phyloP scores from a whole-genome alignment of 2,113 vertebrate species.

The Channa maculata region DNA sequence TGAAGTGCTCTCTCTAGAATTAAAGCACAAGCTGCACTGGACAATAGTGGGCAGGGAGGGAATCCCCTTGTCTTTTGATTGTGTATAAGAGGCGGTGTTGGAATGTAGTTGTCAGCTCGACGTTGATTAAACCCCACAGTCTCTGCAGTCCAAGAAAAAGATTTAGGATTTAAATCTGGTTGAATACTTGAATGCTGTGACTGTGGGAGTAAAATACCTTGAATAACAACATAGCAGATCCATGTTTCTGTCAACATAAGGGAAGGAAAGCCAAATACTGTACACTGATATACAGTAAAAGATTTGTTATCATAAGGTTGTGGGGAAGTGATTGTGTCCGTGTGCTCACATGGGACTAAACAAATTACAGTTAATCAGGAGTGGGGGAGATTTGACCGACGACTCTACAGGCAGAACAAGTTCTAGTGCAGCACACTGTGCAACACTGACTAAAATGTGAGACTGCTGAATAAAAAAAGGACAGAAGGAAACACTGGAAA shows the following conservation, averaged over 20 bases:
- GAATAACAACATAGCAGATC: constrained; percentile 15
- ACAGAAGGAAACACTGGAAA: too few species aligned
- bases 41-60: constrained; percentile 59
- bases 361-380: constrained; percentile 15
- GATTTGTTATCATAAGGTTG: constrained; percentile 8
- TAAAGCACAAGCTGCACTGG: constrained; percentile 47
- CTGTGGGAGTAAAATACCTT: constrained; percentile 14
- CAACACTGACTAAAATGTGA: not conserved
- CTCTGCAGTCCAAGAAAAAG: constrained; percentile 46
- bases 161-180: constrained; percentile 46
- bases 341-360: constrained; percentile 6
- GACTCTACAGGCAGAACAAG: too few species aligned
- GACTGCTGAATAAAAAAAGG: too few species aligned
- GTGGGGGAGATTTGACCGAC: not conserved
- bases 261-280: constrained; percentile 3
- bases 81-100: constrained; percentile 48
- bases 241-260: constrained; percentile 2
- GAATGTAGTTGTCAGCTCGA: constrained; percentile 64
- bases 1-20: constrained; percentile 39
- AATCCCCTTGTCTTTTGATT: constrained; percentile 59
- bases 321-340: constrained; percentile 10
- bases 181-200: constrained; percentile 19
- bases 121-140: constrained; percentile 30
- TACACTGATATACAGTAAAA: not conserved
- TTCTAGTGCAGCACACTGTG: constrained; percentile 7